Percentiles rank a stretch among this genome's conserved stretches.
phyloP scores from a whole-genome alignment of 2,797 vertebrate species.

The Pteropus rufus region DNA sequence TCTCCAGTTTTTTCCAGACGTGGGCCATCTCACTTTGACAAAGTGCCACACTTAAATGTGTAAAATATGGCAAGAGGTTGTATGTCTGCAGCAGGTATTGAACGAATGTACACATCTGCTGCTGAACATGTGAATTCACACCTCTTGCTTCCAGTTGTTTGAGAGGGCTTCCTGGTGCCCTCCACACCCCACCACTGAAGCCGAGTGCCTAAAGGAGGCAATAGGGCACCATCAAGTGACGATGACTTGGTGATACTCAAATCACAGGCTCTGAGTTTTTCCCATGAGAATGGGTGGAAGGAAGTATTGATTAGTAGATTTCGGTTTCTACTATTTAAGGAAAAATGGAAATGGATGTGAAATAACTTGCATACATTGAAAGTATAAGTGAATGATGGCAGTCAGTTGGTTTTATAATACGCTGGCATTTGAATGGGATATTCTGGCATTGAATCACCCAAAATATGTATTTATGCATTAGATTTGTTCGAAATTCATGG shows the following conservation, averaged over 20 bases:
- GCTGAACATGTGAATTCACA: slow-evolving; percentile 66
- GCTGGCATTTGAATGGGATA: slow-evolving; percentile 79
- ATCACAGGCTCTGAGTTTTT: slow-evolving; percentile 36
- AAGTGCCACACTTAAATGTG: not conserved
- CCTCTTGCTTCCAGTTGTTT: slow-evolving; percentile 36
- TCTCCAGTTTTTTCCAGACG: not conserved
- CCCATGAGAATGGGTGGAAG: slow-evolving; percentile 6
- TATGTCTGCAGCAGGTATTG: not conserved
- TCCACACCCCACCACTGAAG: slow-evolving; percentile 32
- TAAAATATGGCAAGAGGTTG: not conserved
- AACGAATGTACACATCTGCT: slow-evolving; percentile 46
- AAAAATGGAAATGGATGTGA: slow-evolving; percentile 72
- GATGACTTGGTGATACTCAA: not conserved
- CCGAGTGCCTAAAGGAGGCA: not conserved
- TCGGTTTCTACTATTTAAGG: slow-evolving; percentile 67
- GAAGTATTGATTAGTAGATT: slow-evolving; percentile 52
- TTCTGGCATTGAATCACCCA: slow-evolving; percentile 73
- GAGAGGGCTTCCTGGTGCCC: slow-evolving; percentile 47
- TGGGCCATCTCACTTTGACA: not conserved
- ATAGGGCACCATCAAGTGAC: not conserved
- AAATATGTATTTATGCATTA: slow-evolving; percentile 85
- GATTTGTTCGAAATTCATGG: slow-evolving; percentile 75
- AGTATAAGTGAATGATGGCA: slow-evolving; percentile 69
- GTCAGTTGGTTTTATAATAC: slow-evolving; percentile 72
- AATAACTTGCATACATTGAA: slow-evolving; percentile 59